Evolutionary conservation across 1,140 invertebrate species (phyloP).

Genomic region (Anastrepha ludens): DNA sequence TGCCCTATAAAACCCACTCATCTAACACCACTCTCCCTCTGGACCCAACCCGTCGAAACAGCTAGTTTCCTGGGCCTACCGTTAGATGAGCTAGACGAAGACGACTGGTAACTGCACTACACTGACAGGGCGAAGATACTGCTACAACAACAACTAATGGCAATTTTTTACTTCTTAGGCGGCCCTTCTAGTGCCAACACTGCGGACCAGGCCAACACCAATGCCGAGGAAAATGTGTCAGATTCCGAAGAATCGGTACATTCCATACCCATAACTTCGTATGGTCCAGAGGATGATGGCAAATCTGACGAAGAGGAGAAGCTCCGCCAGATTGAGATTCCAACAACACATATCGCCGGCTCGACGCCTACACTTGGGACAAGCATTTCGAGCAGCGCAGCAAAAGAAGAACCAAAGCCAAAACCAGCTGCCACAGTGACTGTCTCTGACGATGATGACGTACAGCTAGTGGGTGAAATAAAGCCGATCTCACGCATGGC

Average conservation of each 20-base stretch:
- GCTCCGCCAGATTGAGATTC: constrained; percentile 18
- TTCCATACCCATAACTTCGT: constrained; percentile 72
- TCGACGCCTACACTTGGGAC: not conserved
- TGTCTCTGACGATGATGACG: constrained; percentile 70
- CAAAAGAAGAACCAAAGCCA: not conserved
- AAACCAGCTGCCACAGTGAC: constrained; percentile 59
- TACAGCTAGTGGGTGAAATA: constrained; percentile 63
- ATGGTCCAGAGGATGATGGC: constrained; percentile 70
- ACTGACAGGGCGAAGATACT: no score
- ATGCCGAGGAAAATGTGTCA: constrained; percentile 1
- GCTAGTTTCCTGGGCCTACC: no score
- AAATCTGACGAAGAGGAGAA: constrained; percentile 58
- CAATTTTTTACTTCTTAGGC: not conserved
- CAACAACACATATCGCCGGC: constrained; percentile 29
- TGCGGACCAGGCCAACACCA: not conserved
- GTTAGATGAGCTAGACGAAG: no score
- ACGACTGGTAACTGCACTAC: no score
- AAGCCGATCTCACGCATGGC: constrained; percentile 2
- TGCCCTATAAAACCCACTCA: no score
- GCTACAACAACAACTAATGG: no score
- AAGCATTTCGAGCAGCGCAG: not conserved
- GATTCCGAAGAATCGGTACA: constrained; percentile 67
- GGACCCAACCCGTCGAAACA: no score
- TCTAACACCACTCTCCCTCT: no score
- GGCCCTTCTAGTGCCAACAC: not conserved